Percentiles rank a stretch among this genome's conserved stretches.
phyloP scores from a whole-genome alignment of 2,797 vertebrate genomes.

The Anomalospiza imberbis region DNA sequence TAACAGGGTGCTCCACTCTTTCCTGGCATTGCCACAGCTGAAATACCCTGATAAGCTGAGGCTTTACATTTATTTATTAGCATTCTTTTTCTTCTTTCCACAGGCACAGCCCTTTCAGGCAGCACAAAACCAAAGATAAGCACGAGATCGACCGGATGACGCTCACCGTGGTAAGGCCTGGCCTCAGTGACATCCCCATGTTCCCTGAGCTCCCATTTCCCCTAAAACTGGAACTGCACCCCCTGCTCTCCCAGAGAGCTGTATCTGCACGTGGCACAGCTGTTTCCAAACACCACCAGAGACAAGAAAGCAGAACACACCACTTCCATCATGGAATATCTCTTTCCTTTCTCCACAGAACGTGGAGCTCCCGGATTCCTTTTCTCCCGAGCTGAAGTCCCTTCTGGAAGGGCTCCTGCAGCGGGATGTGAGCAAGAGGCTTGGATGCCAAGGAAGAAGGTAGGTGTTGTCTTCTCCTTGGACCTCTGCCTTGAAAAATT shows the following conservation, averaged over 20 bases:
- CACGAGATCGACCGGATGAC: slow-evolving; percentile 99
- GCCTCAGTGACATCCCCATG: neutral
- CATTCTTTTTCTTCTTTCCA: neutral
- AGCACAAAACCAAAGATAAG: slow-evolving; percentile 99
- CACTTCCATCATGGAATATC: fast-evolving
- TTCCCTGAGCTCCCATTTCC: neutral
- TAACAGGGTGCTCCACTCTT: neutral
- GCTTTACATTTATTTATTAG: neutral
- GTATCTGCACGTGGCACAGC: fast-evolving
- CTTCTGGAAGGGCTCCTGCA: slow-evolving; percentile 92
- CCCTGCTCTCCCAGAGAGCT: neutral
- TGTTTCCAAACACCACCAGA: neutral
- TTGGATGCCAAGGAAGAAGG: slow-evolving; percentile 90
- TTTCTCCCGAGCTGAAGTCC: slow-evolving; percentile 89
- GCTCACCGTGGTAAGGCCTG: slow-evolving; percentile 90
- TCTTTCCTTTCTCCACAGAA: slow-evolving; percentile 73
- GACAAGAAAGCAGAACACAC: neutral
- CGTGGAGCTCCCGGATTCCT: slow-evolving; percentile 92
- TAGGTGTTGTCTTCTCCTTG: slow-evolving; percentile 58
- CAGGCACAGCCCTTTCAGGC: slow-evolving; percentile 97
- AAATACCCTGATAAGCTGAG: neutral
- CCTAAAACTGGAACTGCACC: neutral
- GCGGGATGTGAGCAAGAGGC: slow-evolving; percentile 87
- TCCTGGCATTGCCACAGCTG: neutral
- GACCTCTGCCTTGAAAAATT: neutral